A percentile compares a stretch with the other conserved stretches of the same genome.
Conservation (phyloP, 2,888 invertebrate species). For the Apamea epomidion region DNA sequence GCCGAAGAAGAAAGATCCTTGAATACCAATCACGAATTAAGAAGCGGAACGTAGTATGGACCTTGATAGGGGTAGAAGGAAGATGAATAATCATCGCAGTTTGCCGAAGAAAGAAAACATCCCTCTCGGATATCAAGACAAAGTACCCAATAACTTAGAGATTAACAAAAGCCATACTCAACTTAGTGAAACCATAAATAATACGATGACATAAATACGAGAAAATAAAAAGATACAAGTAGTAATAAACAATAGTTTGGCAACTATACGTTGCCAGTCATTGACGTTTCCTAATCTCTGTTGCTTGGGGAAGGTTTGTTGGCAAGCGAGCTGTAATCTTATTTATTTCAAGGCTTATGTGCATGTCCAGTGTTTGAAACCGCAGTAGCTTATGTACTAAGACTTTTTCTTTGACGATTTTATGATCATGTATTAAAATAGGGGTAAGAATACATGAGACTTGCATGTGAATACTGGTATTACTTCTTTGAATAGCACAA, state of each 20-base stretch:
- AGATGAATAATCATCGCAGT: slow-evolving; percentile 1
- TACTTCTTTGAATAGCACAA: slow-evolving; percentile 1
- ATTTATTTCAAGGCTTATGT: slow-evolving; percentile 33
- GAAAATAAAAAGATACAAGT: slow-evolving; percentile 39
- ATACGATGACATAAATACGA: slow-evolving; percentile 43
- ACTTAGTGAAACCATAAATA: slow-evolving; percentile 40
- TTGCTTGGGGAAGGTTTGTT: slow-evolving; percentile 35
- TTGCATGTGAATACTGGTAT: not conserved
- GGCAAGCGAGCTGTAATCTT: slow-evolving; percentile 31
- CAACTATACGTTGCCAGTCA: slow-evolving; percentile 31
- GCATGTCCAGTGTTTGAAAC: slow-evolving; percentile 1
- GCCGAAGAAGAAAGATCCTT: not conserved
- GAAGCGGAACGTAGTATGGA: not conserved
- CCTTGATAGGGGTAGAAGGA: not conserved
- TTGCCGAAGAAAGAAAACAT: not conserved
- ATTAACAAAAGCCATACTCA: slow-evolving; percentile 27
- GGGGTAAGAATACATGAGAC: not conserved
- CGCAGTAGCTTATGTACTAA: not conserved
- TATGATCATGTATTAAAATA: not conserved
- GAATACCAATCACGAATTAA: not conserved
- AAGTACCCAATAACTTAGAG: slow-evolving; percentile 28
- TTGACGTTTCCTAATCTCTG: slow-evolving; percentile 25
- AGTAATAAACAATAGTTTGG: slow-evolving; percentile 48
- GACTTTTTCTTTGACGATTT: not conserved
- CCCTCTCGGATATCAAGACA: not conserved